Percentiles rank a stretch among this genome's conserved stretches.
Evolutionary conservation across 2,888 invertebrate species (phyloP).

Genomic region (Chymomyza fuscimana): DNA sequence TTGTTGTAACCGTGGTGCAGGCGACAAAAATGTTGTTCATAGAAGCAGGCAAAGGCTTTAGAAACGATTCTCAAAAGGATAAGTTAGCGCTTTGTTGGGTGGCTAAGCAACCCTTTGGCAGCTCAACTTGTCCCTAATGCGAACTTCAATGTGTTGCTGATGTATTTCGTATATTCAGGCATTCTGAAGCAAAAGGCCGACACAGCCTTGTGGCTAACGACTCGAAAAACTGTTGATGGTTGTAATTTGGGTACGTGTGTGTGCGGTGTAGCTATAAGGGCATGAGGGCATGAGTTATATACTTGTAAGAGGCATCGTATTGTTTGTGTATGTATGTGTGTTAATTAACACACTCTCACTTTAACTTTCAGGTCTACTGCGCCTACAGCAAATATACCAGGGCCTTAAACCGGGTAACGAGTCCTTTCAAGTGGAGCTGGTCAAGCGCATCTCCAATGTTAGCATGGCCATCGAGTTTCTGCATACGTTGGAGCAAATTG

Average conservation of each 20-base stretch:
- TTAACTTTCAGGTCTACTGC: slow-evolving; percentile 86
- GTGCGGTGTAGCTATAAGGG: slow-evolving; percentile 16
- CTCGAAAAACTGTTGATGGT: slow-evolving; percentile 52
- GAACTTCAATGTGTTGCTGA: slow-evolving; percentile 29
- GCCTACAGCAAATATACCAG: slow-evolving; percentile 96
- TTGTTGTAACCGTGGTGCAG: slow-evolving; percentile 5
- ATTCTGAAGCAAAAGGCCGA: background rate
- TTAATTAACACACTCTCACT: slow-evolving; percentile 38
- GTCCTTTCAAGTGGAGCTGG: slow-evolving; percentile 91
- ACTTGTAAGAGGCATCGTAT: background rate
- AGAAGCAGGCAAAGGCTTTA: background rate
- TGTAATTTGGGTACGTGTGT: slow-evolving; percentile 42
- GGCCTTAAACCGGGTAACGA: slow-evolving; percentile 91
- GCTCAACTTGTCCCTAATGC: background rate
- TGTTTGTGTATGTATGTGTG: slow-evolving; percentile 9
- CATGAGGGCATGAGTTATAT: slow-evolving; percentile 3
- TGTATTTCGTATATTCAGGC: slow-evolving; percentile 24
- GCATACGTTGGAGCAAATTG: slow-evolving; percentile 89
- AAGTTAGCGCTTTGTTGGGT: background rate
- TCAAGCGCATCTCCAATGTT: slow-evolving; percentile 92
- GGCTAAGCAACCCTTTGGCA: background rate
- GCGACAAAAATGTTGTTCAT: background rate
- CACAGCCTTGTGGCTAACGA: slow-evolving; percentile 32
- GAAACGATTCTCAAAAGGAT: background rate
- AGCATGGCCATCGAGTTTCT: slow-evolving; percentile 93